These are phyloP conservation scores for Leptopilina syphax DNA, from an alignment of 2,888 invertebrate species.

Conservation along the genomic window DNA sequence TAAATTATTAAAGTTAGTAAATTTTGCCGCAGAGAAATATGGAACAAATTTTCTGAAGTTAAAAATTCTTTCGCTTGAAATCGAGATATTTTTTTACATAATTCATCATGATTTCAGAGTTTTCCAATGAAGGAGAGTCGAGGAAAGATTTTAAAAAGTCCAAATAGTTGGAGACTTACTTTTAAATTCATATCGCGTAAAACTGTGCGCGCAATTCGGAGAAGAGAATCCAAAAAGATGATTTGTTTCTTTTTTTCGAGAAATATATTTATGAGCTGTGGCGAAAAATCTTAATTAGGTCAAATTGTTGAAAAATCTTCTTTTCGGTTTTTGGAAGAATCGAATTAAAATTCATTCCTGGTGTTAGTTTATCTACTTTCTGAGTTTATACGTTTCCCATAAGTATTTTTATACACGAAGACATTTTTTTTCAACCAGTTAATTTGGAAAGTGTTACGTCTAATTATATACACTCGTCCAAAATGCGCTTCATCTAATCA, in stretches of 20 bases:
- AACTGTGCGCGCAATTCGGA: constrained; percentile 8
- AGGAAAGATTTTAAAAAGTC: constrained; percentile 27
- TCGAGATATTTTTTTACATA: background rate
- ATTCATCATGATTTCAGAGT: constrained; percentile 27
- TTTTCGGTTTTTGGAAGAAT: too few relatives aligned
- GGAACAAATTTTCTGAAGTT: background rate
- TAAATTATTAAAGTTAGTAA: background rate
- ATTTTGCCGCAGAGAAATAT: background rate
- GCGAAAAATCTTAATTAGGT: too few relatives aligned
- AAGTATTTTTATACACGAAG: background rate
- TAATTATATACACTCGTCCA: constrained; percentile 2
- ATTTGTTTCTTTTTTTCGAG: background rate
- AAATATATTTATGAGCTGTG: background rate
- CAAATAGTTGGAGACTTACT: constrained; percentile 14
- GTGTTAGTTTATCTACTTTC: too few relatives aligned
- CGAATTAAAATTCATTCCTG: too few relatives aligned
- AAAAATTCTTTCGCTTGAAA: constrained; percentile 35
- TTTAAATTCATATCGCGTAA: constrained; percentile 37
- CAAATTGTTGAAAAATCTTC: too few relatives aligned
- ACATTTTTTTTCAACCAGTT: background rate
- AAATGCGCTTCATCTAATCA: constrained; percentile 15
- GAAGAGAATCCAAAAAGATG: background rate
- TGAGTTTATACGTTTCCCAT: too few relatives aligned
- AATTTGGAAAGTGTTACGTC: constrained; percentile 2
- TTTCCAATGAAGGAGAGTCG: constrained; percentile 34